Evolutionary conservation across 2,113 vertebrate genomes (phyloP).

Genomic region (Ammodytes dubius): DNA sequence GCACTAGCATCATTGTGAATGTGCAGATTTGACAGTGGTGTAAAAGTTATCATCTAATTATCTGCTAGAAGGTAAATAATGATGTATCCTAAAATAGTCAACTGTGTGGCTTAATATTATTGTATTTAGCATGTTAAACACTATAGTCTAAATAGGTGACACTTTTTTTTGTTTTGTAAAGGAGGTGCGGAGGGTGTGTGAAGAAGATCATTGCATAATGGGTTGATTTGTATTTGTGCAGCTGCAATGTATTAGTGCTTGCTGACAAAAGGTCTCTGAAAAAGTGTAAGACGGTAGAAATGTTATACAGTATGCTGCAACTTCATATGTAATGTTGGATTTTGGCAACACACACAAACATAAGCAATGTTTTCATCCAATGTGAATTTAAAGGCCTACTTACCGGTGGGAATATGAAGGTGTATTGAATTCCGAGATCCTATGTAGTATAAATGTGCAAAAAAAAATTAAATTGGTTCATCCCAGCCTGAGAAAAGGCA

Average conservation of each 20-base stretch:
- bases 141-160: no score
- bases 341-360: no score
- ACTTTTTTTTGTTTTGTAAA: not conserved
- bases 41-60: not conserved
- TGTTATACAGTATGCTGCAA: no score
- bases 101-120: not conserved
- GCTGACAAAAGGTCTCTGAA: constrained; percentile 4
- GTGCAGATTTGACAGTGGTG: not conserved
- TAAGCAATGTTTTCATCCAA: no score
- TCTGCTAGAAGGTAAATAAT: not conserved
- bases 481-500: no score
- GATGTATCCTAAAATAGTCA: not conserved
- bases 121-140: not conserved
- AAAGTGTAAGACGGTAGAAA: not conserved
- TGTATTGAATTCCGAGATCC: no score
- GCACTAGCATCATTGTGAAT: not conserved
- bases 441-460: no score
- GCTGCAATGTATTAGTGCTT: constrained; percentile 20
- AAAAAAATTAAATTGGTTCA: no score
- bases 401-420: no score
- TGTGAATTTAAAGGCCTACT: no score
- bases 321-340: no score
- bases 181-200: constrained; percentile 38
- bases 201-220: constrained; percentile 17
- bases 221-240: constrained; percentile 29